Percentiles rank a stretch among this genome's conserved stretches.
Conservation (phyloP, 2,113 vertebrate genomes). For the Semicossyphus pulcher region DNA sequence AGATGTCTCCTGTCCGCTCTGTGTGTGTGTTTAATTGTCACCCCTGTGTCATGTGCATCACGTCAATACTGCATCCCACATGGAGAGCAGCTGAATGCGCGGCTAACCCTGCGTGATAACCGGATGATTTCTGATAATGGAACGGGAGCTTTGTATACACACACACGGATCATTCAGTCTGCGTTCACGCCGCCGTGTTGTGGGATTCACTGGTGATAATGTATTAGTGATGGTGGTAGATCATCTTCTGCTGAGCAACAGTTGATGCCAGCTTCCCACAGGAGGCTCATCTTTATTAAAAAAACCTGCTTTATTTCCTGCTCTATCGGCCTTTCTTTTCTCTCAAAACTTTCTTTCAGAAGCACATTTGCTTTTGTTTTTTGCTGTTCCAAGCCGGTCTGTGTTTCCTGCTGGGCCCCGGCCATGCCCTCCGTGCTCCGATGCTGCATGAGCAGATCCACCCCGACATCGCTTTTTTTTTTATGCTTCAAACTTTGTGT, state of each 20-base stretch:
- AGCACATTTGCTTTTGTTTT: slow-evolving; percentile 54
- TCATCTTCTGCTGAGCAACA: slow-evolving; percentile 45
- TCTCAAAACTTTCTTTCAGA: slow-evolving; percentile 18
- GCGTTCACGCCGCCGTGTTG: not conserved
- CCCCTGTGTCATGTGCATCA: slow-evolving; percentile 70
- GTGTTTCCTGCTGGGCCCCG: slow-evolving; percentile 47
- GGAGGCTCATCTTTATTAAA: too few species aligned
- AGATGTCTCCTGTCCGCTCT: slow-evolving; percentile 62
- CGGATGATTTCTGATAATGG: slow-evolving; percentile 44
- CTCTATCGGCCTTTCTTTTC: slow-evolving; percentile 12
- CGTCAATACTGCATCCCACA: slow-evolving; percentile 50
- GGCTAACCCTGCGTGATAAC: slow-evolving; percentile 32
- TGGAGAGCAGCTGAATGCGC: slow-evolving; percentile 62
- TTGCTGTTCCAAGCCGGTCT: slow-evolving; percentile 18
- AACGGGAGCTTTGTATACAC: slow-evolving; percentile 26
- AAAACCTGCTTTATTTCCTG: too few species aligned
- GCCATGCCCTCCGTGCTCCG: slow-evolving; percentile 41
- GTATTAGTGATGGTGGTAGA: slow-evolving; percentile 34
- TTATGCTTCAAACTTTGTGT: slow-evolving; percentile 18
- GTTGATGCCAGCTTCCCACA: slow-evolving; percentile 51
- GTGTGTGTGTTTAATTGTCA: slow-evolving; percentile 64
- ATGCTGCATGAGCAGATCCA: slow-evolving; percentile 36
- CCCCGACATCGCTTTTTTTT: not conserved
- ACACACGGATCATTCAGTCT: slow-evolving; percentile 13
- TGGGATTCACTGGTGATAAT: slow-evolving; percentile 28